These are phyloP conservation scores for Electrophaes corylata DNA, from an alignment of 2,888 invertebrate species.

Conservation along the genomic window DNA sequence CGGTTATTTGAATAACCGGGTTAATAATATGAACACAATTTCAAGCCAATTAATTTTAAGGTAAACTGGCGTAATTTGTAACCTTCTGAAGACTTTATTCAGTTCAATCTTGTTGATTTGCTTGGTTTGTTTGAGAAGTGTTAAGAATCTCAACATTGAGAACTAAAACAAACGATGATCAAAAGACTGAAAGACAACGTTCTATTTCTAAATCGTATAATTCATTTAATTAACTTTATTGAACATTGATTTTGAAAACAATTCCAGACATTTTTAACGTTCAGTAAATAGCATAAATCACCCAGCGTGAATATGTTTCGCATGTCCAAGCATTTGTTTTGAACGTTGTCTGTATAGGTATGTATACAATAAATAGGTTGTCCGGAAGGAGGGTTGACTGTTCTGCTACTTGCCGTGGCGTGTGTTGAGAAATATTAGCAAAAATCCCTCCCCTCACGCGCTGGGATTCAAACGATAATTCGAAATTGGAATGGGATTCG, in stretches of 20 bases:
- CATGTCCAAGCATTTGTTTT: constrained; percentile 29
- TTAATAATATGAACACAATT: constrained; percentile 4
- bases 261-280: constrained; percentile 10
- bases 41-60: neutral
- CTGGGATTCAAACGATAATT: too few species aligned
- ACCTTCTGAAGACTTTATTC: neutral
- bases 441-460: neutral
- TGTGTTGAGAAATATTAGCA: constrained; percentile 4
- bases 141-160: neutral
- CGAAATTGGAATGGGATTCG: too few species aligned
- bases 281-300: constrained; percentile 27
- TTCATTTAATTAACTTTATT: neutral
- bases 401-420: neutral
- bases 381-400: neutral
- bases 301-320: constrained; percentile 27
- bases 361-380: neutral
- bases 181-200: too few species aligned
- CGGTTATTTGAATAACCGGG: constrained; percentile 6
- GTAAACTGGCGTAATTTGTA: neutral
- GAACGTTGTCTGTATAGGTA: constrained; percentile 13
- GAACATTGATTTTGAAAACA: neutral
- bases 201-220: constrained; percentile 12
- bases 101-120: neutral
- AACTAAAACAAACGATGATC: too few species aligned
- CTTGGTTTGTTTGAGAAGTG: neutral